Conservation (phyloP, 2,888 invertebrate genomes). For the Trachelus stipa region DNA sequence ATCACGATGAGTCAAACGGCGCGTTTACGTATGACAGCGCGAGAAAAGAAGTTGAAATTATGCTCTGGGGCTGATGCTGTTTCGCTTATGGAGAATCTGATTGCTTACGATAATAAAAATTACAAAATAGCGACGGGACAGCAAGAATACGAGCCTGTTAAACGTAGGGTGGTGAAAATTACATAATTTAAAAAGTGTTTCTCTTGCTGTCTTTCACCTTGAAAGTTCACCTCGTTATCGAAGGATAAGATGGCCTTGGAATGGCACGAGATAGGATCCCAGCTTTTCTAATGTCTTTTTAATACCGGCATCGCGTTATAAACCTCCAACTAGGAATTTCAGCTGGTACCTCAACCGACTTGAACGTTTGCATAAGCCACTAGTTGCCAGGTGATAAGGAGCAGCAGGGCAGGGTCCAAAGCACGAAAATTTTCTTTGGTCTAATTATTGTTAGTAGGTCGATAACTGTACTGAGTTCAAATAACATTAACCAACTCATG, state of each 20-base stretch:
- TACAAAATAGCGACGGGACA: background rate
- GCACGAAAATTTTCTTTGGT: background rate
- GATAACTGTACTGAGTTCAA: background rate
- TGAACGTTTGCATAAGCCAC: background rate
- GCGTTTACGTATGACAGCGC: slow-evolving; percentile 38
- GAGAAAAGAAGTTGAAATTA: slow-evolving; percentile 16
- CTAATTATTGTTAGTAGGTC: background rate
- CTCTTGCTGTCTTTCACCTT: background rate
- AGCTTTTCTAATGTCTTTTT: background rate
- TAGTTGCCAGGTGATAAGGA: background rate
- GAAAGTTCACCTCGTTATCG: background rate
- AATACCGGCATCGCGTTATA: background rate
- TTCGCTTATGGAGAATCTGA: background rate
- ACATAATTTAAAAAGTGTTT: background rate
- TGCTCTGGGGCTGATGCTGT: background rate
- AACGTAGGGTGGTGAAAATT: background rate
- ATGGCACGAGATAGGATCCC: background rate
- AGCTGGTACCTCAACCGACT: background rate
- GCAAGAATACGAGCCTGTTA: background rate
- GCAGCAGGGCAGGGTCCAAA: background rate
- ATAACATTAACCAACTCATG: background rate
- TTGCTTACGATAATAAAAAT: background rate
- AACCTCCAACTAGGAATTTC: background rate
- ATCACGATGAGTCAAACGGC: slow-evolving; percentile 35
- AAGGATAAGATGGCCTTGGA: background rate